A percentile compares a stretch with the other conserved stretches of the same genome.
Conservation (phyloP, 2,888 invertebrate genomes). For the Beris chalybata region DNA sequence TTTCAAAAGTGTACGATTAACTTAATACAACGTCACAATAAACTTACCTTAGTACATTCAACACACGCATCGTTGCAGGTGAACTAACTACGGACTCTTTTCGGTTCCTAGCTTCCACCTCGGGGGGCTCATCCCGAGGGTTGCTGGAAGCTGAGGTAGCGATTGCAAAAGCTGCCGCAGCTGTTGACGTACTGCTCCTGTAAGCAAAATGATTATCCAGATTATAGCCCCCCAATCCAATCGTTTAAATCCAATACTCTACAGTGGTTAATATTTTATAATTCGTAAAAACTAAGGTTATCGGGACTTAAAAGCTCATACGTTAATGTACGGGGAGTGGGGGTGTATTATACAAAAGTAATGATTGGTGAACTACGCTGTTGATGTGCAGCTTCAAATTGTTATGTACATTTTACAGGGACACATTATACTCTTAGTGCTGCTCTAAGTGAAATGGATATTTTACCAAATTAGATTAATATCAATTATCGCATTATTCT, state of each 20-base stretch:
- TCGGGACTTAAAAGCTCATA: neutral
- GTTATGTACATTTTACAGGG: no score
- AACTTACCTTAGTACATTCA: slow-evolving; percentile 74
- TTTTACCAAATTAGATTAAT: no score
- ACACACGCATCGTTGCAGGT: slow-evolving; percentile 90
- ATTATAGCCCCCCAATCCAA: no score
- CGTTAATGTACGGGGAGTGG: no score
- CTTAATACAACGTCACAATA: neutral
- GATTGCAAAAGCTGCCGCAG: slow-evolving; percentile 87
- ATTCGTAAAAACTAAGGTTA: neutral
- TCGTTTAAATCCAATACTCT: neutral
- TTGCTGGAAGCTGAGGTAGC: slow-evolving; percentile 87
- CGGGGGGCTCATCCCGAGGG: slow-evolving; percentile 65
- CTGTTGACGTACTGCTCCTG: slow-evolving; percentile 83
- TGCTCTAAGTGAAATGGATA: no score
- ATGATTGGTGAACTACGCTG: no score
- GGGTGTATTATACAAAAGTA: no score
- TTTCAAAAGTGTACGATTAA: slow-evolving; percentile 24
- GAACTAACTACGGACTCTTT: slow-evolving; percentile 83
- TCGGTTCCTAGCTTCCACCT: slow-evolving; percentile 56
- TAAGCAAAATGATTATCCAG: slow-evolving; percentile 1
- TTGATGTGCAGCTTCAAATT: no score
- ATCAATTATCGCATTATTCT: no score
- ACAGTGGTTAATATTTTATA: neutral
- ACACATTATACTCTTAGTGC: no score